Percentiles rank a stretch among this genome's conserved stretches.
Conservation (phyloP, 2,113 vertebrate species). For the Plestiodon gilberti region DNA sequence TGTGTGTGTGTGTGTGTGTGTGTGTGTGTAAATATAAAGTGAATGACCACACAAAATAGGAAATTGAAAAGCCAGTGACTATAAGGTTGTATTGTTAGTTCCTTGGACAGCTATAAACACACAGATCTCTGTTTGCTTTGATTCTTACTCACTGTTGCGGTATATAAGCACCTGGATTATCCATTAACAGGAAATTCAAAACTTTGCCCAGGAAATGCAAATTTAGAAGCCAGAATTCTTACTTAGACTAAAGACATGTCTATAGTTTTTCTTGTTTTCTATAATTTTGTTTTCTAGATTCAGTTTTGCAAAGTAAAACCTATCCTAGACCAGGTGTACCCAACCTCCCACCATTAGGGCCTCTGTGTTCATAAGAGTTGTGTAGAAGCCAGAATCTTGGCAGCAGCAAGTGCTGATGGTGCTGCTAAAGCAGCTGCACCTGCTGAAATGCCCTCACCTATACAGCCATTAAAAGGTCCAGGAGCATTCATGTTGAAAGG, state of each 20-base stretch:
- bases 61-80: not conserved
- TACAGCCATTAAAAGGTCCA: too few relatives aligned
- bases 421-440: too few relatives aligned
- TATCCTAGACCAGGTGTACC: not conserved
- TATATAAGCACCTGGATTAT: not conserved
- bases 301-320: not conserved
- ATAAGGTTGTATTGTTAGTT: accelerated
- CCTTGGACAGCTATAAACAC: not conserved
- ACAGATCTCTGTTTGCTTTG: not conserved
- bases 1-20: too few relatives aligned
- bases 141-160: not conserved
- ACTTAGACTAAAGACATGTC: not conserved
- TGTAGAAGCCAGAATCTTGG: too few relatives aligned
- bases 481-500: too few relatives aligned
- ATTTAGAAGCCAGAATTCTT: not conserved
- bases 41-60: not conserved
- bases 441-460: too few relatives aligned
- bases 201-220: not conserved
- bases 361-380: too few relatives aligned
- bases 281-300: too few relatives aligned
- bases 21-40: too few relatives aligned
- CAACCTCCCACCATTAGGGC: too few relatives aligned
- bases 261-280: not conserved
- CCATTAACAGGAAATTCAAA: not conserved
- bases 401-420: too few relatives aligned